Conservation (phyloP, 2,113 vertebrate genomes). For the Sitta europaea region DNA sequence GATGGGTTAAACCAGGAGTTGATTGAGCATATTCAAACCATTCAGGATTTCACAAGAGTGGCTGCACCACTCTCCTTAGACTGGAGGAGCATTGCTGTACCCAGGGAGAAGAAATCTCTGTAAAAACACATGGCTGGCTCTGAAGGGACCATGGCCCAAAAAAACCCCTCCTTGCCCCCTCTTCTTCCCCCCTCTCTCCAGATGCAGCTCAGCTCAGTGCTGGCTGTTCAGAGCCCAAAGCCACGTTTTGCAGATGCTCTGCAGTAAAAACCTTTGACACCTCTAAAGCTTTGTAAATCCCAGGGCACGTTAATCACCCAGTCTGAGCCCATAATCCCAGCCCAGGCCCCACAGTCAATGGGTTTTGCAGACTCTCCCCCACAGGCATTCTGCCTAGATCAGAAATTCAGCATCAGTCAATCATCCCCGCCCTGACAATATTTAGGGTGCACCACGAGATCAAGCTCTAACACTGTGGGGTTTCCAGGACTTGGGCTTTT, state of each 20-base stretch:
- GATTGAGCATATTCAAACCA: background rate
- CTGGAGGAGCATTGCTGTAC: fast-evolving
- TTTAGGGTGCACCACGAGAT: background rate
- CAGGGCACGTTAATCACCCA: background rate
- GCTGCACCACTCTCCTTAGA: background rate
- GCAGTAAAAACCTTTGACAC: slow-evolving; percentile 25
- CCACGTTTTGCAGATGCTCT: slow-evolving; percentile 2
- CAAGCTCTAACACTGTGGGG: fast-evolving
- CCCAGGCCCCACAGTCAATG: background rate
- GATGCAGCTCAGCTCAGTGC: background rate
- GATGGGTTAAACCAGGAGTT: fast-evolving
- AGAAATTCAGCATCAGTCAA: background rate
- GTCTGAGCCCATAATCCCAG: slow-evolving; percentile 59
- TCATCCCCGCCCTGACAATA: background rate
- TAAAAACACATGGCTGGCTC: background rate
- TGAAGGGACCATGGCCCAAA: fast-evolving
- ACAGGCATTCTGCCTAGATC: background rate
- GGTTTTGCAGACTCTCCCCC: slow-evolving; percentile 33
- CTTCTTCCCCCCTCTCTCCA: background rate
- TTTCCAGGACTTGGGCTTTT: background rate
- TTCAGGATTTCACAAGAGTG: background rate
- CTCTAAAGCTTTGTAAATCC: slow-evolving; percentile 8
- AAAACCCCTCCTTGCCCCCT: background rate
- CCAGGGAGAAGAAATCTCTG: background rate
- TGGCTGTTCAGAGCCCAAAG: background rate